Evolutionary conservation across 2,113 vertebrate species (phyloP), one percentile per base, ranked within the genome.

Genomic region (Oxyruncus cristatus): DNA sequence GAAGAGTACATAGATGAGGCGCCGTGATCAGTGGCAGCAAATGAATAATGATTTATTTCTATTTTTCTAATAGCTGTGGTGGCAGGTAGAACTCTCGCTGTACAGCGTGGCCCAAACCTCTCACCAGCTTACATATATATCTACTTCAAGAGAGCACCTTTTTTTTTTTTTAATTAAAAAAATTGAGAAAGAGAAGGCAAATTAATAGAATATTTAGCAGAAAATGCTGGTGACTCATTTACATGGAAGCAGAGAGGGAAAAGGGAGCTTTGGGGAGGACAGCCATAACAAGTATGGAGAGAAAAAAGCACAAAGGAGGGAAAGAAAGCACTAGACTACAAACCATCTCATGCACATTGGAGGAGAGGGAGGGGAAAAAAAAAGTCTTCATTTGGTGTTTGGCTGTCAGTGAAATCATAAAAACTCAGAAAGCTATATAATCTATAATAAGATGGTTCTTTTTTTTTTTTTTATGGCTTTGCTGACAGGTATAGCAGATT

Each of bases 381-480:
- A 84, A 83, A 49, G 7, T 39, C 55, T 63, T 79, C 23, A 70
- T 79, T 75, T 85, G 66, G 27, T 83, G 50, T 81, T 70, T 85
- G 39, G 50, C 55, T 95, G 53, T 79, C 89, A 77, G 42, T n/a
- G 28, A 93, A 87, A 73, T 68, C 79, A 92, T 92, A 95, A 94
- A 92, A 94, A 44, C 55, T 67, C 77, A 49, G 80, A 89, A 53
- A 67, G 26, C 72, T 90, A 70, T 84, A 88, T 86, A 75, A 91
- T 78, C 88, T 80, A 67, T 79, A 94, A 85, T 75, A 91, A 96
- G 92, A 91, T 44, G 39, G 52, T 92, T 84, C 39, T 94, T 65
- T 89, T 50, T 74, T 66, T 59, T 94, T 95, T 83, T 83, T 95
- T 83, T 89, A 96, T 74, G 62, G 47, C 81, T 93, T 77, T 87